These are phyloP conservation scores for Sarcophaga variegata DNA, from an alignment of 2,888 invertebrate species.

Conservation along the genomic window DNA sequence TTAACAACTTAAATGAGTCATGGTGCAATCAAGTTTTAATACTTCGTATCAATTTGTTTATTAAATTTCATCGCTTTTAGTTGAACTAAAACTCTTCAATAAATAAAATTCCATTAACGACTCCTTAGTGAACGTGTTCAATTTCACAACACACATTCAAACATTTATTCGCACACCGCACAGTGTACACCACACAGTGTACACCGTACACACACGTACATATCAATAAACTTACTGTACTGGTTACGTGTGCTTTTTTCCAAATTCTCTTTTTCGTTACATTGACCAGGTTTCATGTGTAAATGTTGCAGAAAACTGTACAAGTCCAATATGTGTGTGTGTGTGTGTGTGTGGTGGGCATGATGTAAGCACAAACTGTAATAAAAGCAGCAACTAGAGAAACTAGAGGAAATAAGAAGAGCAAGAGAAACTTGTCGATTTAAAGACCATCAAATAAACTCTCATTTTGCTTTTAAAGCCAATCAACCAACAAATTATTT, in stretches of 20 bases:
- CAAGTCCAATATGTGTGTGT: not conserved
- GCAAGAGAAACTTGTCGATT: constrained; percentile 1
- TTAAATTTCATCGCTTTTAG: constrained; percentile 17
- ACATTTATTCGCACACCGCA: not conserved
- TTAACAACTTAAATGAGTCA: constrained; percentile 1
- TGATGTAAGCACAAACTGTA: not conserved
- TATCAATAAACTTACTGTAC: not conserved
- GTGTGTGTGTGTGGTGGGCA: not conserved
- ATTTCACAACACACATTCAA: not conserved
- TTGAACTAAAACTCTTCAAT: constrained; percentile 1
- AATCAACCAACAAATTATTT: constrained; percentile 44
- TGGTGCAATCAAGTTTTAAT: not conserved
- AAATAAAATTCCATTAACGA: constrained; percentile 18
- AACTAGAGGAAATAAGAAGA: not conserved
- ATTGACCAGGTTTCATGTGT: not conserved
- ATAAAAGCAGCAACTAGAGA: no score
- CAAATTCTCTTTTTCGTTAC: not conserved
- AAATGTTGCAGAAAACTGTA: not conserved
- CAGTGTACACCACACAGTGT: no score
- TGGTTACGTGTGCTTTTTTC: not conserved
- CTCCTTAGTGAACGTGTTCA: not conserved
- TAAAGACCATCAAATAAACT: not conserved
- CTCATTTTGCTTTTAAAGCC: not conserved
- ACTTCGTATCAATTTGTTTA: constrained; percentile 7
- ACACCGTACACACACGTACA: not conserved